Percentiles rank a stretch among this genome's conserved stretches.
Conservation (phyloP, 2,797 vertebrate species). For the Poeciliopsis presidionis region DNA sequence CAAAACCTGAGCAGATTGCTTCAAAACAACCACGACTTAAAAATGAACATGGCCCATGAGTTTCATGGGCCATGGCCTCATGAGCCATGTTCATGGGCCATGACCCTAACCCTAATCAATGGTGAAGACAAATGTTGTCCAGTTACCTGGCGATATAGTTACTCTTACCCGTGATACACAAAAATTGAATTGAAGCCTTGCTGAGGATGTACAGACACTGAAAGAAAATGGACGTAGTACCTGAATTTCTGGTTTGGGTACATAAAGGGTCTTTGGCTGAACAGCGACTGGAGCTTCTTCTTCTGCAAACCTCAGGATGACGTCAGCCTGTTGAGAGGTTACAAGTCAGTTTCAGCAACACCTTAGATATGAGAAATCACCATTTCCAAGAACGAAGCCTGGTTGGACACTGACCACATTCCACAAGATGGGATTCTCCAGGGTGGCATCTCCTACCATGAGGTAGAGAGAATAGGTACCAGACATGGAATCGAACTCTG, state of each 20-base stretch:
- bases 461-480: slow-evolving; percentile 95
- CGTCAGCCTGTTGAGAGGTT: slow-evolving; percentile 85
- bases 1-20: too few relatives aligned
- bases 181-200: too few relatives aligned
- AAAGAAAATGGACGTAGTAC: slow-evolving; percentile 65
- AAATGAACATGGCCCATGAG: too few relatives aligned
- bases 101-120: too few relatives aligned
- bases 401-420: slow-evolving; percentile 87
- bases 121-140: too few relatives aligned
- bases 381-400: too few relatives aligned
- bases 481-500: slow-evolving; percentile 95
- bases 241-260: slow-evolving; percentile 97
- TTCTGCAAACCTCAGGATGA: slow-evolving; percentile 93
- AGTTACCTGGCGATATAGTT: too few relatives aligned
- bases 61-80: too few relatives aligned
- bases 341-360: not conserved
- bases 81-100: too few relatives aligned
- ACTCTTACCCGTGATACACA: too few relatives aligned
- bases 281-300: slow-evolving; percentile 90
- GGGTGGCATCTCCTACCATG: slow-evolving; percentile 95
- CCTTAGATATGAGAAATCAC: not conserved
- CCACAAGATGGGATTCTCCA: slow-evolving; percentile 98
- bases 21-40: too few relatives aligned
- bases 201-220: too few relatives aligned
- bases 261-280: slow-evolving; percentile 92